Percentiles rank a stretch among this genome's conserved stretches.
Evolutionary conservation across 2,797 vertebrate species (phyloP).

Genomic region (Paedocypris micromegethes): DNA sequence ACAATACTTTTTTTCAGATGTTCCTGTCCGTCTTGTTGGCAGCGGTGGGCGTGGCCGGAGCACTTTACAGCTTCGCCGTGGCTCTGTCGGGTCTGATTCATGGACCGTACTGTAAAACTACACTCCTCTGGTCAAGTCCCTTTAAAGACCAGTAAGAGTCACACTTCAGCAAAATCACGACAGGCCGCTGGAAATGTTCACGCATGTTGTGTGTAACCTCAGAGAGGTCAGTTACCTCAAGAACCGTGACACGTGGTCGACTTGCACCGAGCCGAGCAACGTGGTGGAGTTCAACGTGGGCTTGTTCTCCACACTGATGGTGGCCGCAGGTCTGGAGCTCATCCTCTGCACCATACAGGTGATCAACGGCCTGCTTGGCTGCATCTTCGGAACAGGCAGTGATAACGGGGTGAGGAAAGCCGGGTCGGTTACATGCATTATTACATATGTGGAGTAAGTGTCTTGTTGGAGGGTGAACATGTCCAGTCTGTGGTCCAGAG

Average conservation of each 20-base stretch:
- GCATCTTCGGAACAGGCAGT: conserved; percentile 70
- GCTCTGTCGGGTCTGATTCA: conserved; percentile 65
- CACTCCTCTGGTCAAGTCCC: conserved; percentile 33
- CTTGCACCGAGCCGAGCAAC: conserved; percentile 54
- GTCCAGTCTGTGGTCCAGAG: too few species aligned
- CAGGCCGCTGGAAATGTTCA: background rate
- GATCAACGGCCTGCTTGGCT: conserved; percentile 73
- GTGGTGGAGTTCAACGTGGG: conserved; percentile 69
- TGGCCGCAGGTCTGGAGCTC: conserved; percentile 56
- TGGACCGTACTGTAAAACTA: conserved; percentile 62
- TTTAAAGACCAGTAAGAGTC: conserved; percentile 54
- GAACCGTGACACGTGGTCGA: conserved; percentile 40
- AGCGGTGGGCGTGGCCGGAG: conserved; percentile 65
- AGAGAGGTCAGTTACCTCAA: conserved; percentile 63
- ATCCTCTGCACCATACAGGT: conserved; percentile 69
- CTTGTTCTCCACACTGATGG: conserved; percentile 67
- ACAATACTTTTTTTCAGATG: conserved; percentile 61
- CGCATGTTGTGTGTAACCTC: background rate
- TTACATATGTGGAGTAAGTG: background rate
- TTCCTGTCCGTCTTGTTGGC: conserved; percentile 74
- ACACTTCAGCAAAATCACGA: background rate
- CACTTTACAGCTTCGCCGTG: conserved; percentile 65
- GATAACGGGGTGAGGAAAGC: conserved; percentile 53
- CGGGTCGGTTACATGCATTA: background rate
- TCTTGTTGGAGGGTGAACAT: too few species aligned